A percentile compares a stretch with the other conserved stretches of the same genome.
Conservation (phyloP, 2,888 invertebrate species). For the Conchocele bisecta region DNA sequence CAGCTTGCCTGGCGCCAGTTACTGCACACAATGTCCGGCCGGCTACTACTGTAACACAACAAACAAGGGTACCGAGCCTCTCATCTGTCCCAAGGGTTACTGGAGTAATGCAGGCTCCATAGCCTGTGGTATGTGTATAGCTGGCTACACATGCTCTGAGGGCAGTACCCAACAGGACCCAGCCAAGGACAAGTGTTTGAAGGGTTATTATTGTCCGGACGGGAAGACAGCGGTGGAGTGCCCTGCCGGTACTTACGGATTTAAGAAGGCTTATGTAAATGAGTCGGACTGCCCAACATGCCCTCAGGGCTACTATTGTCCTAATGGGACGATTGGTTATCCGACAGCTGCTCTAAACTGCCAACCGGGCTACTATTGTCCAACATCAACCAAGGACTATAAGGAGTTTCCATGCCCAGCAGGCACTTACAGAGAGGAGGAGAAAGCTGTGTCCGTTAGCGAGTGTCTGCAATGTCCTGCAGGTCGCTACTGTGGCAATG, state of each 20-base stretch:
- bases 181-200: constrained; percentile 67
- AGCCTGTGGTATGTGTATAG: constrained; percentile 64
- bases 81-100: constrained; percentile 71
- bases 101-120: constrained; percentile 64
- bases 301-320: constrained; percentile 79
- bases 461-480: constrained; percentile 76
- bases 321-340: constrained; percentile 72
- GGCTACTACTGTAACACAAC: constrained; percentile 71
- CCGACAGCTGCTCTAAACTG: constrained; percentile 64
- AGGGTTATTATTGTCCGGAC: constrained; percentile 78
- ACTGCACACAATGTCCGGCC: constrained; percentile 75
- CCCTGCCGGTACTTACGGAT: constrained; percentile 78
- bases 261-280: constrained; percentile 63
- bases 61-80: constrained; percentile 60
- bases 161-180: constrained; percentile 74
- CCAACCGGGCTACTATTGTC: constrained; percentile 76
- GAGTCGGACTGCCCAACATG: constrained; percentile 71
- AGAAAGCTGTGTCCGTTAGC: constrained; percentile 61
- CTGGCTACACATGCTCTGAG: constrained; percentile 75
- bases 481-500: constrained; percentile 76
- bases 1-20: constrained; percentile 74
- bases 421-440: constrained; percentile 65
- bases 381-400: constrained; percentile 69
- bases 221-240: constrained; percentile 73
- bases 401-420: constrained; percentile 74